Percentiles rank a stretch among this genome's conserved stretches.
Evolutionary conservation across 2,888 invertebrate genomes (phyloP).

Genomic region (Cantharis lateralis): DNA sequence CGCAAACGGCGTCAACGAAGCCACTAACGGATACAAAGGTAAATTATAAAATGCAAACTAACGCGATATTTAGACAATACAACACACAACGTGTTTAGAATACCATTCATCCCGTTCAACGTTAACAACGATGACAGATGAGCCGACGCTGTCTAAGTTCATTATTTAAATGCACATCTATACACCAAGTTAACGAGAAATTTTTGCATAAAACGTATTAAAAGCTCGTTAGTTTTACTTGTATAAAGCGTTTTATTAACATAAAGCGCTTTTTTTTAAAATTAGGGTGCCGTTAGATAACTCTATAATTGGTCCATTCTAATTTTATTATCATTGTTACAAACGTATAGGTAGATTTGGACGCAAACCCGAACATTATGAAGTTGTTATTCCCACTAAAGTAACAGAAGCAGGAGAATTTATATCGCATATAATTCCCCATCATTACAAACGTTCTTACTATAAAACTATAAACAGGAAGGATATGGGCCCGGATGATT

Average conservation of each 20-base stretch:
- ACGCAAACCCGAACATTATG: slow-evolving; percentile 36
- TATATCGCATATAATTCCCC: slow-evolving; percentile 50
- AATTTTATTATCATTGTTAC: slow-evolving; percentile 1
- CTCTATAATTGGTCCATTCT: background rate
- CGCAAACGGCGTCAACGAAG: slow-evolving; percentile 23
- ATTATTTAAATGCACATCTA: slow-evolving; percentile 24
- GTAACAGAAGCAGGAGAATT: slow-evolving; percentile 49
- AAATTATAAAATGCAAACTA: slow-evolving; percentile 40
- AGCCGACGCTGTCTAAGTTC: slow-evolving; percentile 14
- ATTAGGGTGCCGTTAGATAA: background rate
- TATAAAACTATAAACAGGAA: background rate
- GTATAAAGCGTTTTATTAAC: background rate
- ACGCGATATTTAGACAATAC: slow-evolving; percentile 30
- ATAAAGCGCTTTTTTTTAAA: background rate
- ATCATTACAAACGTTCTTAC: slow-evolving; percentile 42
- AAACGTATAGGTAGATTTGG: slow-evolving; percentile 16
- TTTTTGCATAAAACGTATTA: slow-evolving; percentile 18
- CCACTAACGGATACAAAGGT: slow-evolving; percentile 36
- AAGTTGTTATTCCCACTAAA: slow-evolving; percentile 51
- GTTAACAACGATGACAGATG: slow-evolving; percentile 20
- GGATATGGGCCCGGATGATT: slow-evolving; percentile 37
- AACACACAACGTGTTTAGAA: slow-evolving; percentile 25
- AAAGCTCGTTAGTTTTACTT: slow-evolving; percentile 14
- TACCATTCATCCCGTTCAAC: slow-evolving; percentile 25
- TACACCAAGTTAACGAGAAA: slow-evolving; percentile 18